These are phyloP conservation scores for Parnassius glacialis DNA, from an alignment of 2,888 invertebrate species.

Conservation along the genomic window DNA sequence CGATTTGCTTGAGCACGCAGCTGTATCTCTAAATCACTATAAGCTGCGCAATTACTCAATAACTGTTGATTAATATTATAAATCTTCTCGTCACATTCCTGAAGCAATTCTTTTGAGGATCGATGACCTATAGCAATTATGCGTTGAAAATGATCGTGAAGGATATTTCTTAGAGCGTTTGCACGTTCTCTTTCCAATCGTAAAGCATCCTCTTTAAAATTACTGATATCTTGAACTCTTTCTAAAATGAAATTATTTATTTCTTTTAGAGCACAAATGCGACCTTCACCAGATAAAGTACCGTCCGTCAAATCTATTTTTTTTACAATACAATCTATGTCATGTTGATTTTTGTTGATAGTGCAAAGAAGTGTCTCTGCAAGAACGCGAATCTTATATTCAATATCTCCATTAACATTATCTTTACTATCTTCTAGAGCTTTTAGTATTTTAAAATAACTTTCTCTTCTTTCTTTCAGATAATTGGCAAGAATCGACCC, in stretches of 20 bases:
- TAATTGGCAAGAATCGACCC: slow-evolving; percentile 56
- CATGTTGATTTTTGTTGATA: slow-evolving; percentile 51
- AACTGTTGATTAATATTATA: slow-evolving; percentile 67
- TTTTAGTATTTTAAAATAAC: slow-evolving; percentile 42
- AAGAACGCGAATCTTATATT: slow-evolving; percentile 48
- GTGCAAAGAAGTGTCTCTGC: slow-evolving; percentile 48
- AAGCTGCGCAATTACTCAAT: slow-evolving; percentile 60
- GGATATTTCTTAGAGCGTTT: slow-evolving; percentile 48
- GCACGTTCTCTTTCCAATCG: slow-evolving; percentile 56
- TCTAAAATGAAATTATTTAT: slow-evolving; percentile 40
- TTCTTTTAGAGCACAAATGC: slow-evolving; percentile 42
- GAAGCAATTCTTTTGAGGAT: slow-evolving; percentile 55
- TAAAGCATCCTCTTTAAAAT: slow-evolving; percentile 52
- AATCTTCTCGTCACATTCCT: slow-evolving; percentile 61
- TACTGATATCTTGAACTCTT: slow-evolving; percentile 43
- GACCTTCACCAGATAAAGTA: slow-evolving; percentile 34
- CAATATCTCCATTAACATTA: slow-evolving; percentile 46
- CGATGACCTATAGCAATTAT: slow-evolving; percentile 50
- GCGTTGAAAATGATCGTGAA: slow-evolving; percentile 56
- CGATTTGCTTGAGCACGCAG: slow-evolving; percentile 52
- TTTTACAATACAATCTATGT: slow-evolving; percentile 50
- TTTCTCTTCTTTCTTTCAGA: slow-evolving; percentile 49
- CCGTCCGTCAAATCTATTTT: slow-evolving; percentile 28
- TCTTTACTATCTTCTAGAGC: slow-evolving; percentile 42
- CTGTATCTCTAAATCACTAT: slow-evolving; percentile 54